A percentile compares a stretch with the other conserved stretches of the same genome.
These are phyloP conservation scores for Leucophenga montana DNA, from an alignment of 2,888 invertebrate genomes.

Conservation along the genomic window DNA sequence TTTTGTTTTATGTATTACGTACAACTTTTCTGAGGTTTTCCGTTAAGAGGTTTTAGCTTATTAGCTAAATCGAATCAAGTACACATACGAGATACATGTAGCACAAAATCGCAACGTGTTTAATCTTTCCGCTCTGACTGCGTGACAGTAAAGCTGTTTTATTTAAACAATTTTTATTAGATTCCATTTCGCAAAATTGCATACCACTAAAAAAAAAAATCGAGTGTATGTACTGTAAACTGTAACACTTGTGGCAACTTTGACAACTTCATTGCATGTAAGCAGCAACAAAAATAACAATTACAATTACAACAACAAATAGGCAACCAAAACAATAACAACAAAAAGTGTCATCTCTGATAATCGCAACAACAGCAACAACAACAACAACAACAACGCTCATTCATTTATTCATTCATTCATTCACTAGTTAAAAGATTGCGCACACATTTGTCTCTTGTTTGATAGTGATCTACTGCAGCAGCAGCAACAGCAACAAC, in stretches of 20 bases:
- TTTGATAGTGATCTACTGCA: constrained; percentile 64
- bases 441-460: constrained; percentile 70
- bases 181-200: no score
- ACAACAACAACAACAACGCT: constrained; percentile 52
- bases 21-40: no score
- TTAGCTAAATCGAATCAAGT: no score
- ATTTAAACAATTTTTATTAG: no score
- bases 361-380: constrained; percentile 40
- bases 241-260: constrained; percentile 17
- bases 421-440: constrained; percentile 56
- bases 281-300: constrained; percentile 23
- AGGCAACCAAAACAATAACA: constrained; percentile 2
- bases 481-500: constrained; percentile 38
- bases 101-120: background rate
- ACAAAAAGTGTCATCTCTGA: constrained; percentile 58
- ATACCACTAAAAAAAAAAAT: no score
- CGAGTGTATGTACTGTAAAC: no score
- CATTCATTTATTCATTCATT: background rate
- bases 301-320: constrained; percentile 9
- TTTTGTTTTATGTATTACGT: no score
- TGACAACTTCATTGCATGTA: constrained; percentile 53
- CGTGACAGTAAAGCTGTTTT: background rate
- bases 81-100: no score
- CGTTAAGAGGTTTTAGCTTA: no score
- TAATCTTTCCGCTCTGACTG: background rate